Evolutionary conservation across 2,888 invertebrate genomes (phyloP).

Genomic region (Geophilus truncorum): DNA sequence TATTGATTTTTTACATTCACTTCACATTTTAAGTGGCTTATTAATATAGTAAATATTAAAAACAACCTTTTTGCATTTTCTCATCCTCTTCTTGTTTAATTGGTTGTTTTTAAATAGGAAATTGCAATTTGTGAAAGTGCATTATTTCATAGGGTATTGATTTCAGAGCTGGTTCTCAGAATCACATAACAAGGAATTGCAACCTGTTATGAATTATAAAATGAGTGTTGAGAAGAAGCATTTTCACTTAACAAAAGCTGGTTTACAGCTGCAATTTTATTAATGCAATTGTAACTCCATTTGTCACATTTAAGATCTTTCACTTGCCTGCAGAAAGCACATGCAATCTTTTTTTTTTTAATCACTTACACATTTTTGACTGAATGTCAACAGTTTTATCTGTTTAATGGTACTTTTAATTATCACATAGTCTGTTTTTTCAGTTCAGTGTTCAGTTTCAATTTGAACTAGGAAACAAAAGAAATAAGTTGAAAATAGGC

Average conservation of each 20-base stretch:
- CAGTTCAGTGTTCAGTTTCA: neutral
- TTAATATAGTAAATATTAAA: too few relatives aligned
- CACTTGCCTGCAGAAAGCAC: neutral
- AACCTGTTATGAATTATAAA: neutral
- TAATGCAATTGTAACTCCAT: conserved; percentile 16
- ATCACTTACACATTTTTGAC: neutral
- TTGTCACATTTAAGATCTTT: conserved; percentile 8
- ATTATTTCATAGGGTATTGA: too few relatives aligned
- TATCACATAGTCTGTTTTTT: neutral
- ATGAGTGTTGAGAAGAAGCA: neutral
- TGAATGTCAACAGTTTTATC: neutral
- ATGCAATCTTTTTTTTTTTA: neutral
- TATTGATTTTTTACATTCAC: too few relatives aligned
- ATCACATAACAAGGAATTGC: too few relatives aligned
- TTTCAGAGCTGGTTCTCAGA: too few relatives aligned
- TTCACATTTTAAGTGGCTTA: too few relatives aligned
- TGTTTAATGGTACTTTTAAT: conserved; percentile 16
- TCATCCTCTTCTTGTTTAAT: too few relatives aligned
- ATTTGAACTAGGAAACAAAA: neutral
- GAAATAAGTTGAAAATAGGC: neutral
- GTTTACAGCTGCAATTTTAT: conserved; percentile 4
- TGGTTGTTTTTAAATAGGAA: too few relatives aligned
- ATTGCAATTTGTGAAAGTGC: too few relatives aligned
- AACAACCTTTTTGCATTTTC: too few relatives aligned
- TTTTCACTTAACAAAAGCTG: neutral